phyloP scores from a whole-genome alignment of 2,797 vertebrate genomes.

The Pseudochromis fuscus region DNA sequence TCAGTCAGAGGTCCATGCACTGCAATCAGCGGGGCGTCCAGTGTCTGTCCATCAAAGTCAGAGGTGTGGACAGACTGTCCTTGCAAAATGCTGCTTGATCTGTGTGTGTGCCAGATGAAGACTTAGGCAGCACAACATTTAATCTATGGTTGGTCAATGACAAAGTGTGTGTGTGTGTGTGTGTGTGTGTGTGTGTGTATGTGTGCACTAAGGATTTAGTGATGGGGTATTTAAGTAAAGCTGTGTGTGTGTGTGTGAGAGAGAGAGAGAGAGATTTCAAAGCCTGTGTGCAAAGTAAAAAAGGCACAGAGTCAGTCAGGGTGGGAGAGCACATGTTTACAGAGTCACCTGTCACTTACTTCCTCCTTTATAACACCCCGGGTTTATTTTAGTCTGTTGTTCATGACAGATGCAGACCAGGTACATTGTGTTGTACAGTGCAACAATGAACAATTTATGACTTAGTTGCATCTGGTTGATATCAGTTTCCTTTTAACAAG shows the following conservation, averaged over 20 bases:
- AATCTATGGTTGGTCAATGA: constrained; percentile 43
- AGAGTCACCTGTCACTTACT: background rate
- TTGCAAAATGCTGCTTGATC: background rate
- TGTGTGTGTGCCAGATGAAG: constrained; percentile 17
- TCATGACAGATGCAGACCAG: background rate
- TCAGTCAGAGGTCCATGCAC: constrained; percentile 20
- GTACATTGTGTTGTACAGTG: background rate
- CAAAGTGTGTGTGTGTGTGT: background rate
- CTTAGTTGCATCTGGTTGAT: too few species aligned
- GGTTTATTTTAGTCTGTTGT: background rate
- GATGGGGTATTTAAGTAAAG: constrained; percentile 33
- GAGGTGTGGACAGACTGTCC: constrained; percentile 38
- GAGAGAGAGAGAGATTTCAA: background rate
- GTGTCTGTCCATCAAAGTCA: constrained; percentile 22
- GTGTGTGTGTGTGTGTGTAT: constrained; percentile 12
- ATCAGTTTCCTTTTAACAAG: too few species aligned
- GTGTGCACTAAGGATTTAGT: constrained; percentile 40
- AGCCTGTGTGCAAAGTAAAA: constrained; percentile 10
- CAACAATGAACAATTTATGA: too few species aligned
- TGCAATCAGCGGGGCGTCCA: constrained; percentile 34
- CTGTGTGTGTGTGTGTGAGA: background rate
- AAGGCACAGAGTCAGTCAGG: too few species aligned
- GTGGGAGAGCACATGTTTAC: too few species aligned
- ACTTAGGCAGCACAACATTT: constrained; percentile 33
- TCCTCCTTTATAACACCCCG: background rate